Evolutionary conservation across 2,113 vertebrate genomes (phyloP).

Genomic region (Sphyrna mokarran): DNA sequence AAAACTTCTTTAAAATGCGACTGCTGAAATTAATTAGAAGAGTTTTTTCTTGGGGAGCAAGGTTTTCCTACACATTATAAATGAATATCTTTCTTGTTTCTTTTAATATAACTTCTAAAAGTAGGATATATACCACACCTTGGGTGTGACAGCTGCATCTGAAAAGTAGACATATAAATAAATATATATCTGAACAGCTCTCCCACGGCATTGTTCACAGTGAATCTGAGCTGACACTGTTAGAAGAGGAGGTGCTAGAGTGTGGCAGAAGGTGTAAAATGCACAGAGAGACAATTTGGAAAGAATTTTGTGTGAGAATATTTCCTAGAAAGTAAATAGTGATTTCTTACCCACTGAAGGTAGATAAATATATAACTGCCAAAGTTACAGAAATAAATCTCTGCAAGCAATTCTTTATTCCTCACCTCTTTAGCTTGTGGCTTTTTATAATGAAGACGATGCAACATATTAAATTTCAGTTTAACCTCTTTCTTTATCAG

Average conservation of each 20-base stretch:
- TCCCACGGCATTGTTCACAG: constrained; percentile 11
- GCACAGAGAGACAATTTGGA: not conserved
- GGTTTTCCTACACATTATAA: not conserved
- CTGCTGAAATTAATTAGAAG: not conserved
- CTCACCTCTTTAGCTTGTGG: not conserved
- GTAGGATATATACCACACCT: not conserved
- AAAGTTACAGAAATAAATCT: not conserved
- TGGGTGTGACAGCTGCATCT: not conserved
- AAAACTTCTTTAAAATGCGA: not conserved
- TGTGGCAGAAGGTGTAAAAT: constrained; percentile 2
- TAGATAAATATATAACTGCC: not conserved
- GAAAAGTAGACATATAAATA: constrained; percentile 14
- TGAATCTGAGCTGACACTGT: not conserved
- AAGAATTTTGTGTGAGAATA: not conserved
- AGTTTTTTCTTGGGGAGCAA: not conserved
- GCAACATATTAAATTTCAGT: not conserved
- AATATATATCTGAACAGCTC: not conserved
- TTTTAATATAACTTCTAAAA: not conserved
- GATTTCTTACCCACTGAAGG: not conserved
- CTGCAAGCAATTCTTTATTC: not conserved
- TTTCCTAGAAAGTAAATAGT: constrained; percentile 15
- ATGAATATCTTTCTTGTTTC: not conserved
- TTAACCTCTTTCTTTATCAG: not conserved
- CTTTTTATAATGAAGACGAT: not conserved
- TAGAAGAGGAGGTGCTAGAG: not conserved